Evolutionary conservation across 2,113 vertebrate genomes (phyloP).

Genomic region (Tor tambroides): DNA sequence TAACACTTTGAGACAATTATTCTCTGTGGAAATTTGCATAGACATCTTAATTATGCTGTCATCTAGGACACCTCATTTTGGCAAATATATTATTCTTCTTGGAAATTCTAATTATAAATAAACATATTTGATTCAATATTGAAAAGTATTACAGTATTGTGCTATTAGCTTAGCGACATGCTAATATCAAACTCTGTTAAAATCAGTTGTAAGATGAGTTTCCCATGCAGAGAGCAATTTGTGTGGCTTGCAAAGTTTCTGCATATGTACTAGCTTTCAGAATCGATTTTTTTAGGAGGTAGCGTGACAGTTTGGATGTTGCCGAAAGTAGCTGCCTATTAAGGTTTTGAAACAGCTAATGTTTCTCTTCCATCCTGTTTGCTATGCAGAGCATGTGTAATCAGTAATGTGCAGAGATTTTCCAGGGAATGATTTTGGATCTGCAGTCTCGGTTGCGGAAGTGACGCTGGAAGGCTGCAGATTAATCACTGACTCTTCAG

Average conservation of each 20-base stretch:
- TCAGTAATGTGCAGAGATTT: conserved; percentile 11
- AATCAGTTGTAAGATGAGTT: background rate
- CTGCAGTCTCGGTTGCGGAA: background rate
- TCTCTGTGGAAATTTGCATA: background rate
- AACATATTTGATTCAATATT: background rate
- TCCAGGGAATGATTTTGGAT: background rate
- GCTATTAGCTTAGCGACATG: background rate
- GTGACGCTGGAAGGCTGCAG: conserved; percentile 34
- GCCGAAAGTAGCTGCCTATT: background rate
- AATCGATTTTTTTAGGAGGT: background rate
- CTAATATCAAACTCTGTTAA: background rate
- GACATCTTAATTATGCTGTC: background rate
- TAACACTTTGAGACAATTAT: background rate
- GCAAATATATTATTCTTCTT: background rate
- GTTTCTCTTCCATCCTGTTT: conserved; percentile 10
- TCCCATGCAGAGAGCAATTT: background rate
- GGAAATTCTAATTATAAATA: too few relatives aligned
- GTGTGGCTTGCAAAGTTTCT: background rate
- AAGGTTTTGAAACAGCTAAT: background rate
- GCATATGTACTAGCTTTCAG: background rate
- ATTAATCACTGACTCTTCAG: conserved; percentile 27
- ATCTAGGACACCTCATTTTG: background rate
- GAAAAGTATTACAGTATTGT: background rate
- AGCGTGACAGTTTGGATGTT: background rate
- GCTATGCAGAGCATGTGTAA: background rate